Base-by-base conservation (phyloP, 2,888 invertebrate genomes). In the Lacanobia wlatinum region DNA sequence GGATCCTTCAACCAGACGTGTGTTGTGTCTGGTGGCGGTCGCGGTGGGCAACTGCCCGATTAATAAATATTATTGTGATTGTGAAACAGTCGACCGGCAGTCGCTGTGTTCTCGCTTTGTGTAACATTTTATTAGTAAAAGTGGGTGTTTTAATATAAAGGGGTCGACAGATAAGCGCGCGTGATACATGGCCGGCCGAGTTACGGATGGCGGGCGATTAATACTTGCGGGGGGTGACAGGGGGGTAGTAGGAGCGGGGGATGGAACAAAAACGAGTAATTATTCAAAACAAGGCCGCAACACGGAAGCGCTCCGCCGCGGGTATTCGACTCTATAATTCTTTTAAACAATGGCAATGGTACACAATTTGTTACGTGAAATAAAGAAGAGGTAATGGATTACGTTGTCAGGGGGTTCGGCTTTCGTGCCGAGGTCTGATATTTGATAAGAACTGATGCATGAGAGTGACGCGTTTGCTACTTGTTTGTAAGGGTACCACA, bases 141-240 rank as follows among this genome's bases (percentile, higher is more conserved):
- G 52, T 73, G 64, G 34, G 62, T 74, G 61, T 83, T 83, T 83
- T 79, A 78, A 67, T 83, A 84, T 38, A 84, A 76, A 75, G 60
- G 66, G 69, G 70, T 79, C 61, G 66, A 65, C 64, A 83, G 78
- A 78, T 78, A 68, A 80, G 67, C 66, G 83, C 76, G 61, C 61
- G 75, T 85, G 86, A 83, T 75, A 69, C 68, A 83, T 80, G 38
- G 66, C 83, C 61, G 69, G 50, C 79, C 58, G 60, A 53, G 74
- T 82, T 66, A 82, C 74, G 66, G 80, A 83, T 83, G 83, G 68
- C 76, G 28, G 40, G 55, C 84, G 50, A 82, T 82, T 82, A 85
- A 79, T 85, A 80, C 61, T 23, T 16, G 53, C 28, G 43, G 14
- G 34, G 40, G 40, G 46, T 14, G 48, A 48, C 0, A 12, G 16